A percentile compares a stretch with the other conserved stretches of the same genome.
Evolutionary conservation across 2,113 vertebrate genomes (phyloP).

Genomic region (Desmodus rotundus): DNA sequence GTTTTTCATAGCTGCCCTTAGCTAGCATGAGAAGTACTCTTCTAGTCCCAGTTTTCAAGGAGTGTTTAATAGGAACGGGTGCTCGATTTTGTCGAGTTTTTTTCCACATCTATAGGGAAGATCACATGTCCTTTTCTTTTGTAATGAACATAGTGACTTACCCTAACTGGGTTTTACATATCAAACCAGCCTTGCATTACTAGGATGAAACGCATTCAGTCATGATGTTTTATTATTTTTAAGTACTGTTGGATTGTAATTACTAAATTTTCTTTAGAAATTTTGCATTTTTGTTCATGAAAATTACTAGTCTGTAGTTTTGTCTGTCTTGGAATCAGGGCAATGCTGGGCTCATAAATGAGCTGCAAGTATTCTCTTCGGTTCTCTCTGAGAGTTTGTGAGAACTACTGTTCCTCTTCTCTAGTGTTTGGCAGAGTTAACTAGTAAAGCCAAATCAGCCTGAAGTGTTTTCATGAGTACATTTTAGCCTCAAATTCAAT

Average conservation of each 20-base stretch:
- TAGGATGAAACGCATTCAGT: background rate
- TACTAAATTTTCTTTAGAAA: background rate
- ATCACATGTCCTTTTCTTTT: background rate
- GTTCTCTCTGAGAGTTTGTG: background rate
- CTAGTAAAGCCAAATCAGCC: background rate
- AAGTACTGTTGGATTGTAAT: background rate
- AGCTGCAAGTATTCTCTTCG: background rate
- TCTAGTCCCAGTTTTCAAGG: background rate
- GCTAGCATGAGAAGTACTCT: background rate
- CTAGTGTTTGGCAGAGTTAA: background rate
- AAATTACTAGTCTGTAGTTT: background rate
- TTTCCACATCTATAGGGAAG: background rate
- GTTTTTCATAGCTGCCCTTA: background rate
- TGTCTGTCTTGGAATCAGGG: background rate
- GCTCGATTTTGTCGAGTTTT: background rate
- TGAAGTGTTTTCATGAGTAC: background rate
- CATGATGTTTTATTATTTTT: background rate
- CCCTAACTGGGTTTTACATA: background rate
- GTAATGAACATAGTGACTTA: background rate
- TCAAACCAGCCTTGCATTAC: background rate
- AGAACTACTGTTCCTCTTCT: background rate
- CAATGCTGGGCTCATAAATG: background rate
- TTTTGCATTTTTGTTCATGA: background rate
- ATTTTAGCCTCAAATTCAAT: background rate
- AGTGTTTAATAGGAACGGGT: background rate